Percentiles rank a stretch among this genome's conserved stretches.
Evolutionary conservation across 1,140 invertebrate genomes (phyloP).

Genomic region (Macrocentrus cingulum): DNA sequence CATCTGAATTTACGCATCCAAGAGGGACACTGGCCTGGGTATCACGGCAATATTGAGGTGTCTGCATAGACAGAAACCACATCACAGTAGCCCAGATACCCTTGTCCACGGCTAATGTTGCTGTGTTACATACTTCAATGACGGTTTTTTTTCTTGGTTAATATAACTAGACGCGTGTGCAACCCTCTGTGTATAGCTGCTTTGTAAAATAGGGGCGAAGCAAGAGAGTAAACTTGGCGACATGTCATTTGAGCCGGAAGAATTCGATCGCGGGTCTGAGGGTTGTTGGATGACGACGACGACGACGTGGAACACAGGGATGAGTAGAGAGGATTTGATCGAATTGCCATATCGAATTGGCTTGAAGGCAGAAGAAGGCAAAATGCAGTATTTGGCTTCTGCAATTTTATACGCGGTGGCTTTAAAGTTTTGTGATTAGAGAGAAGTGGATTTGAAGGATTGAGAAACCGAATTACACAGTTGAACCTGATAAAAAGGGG

Average conservation of each 20-base stretch:
- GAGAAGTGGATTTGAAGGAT: conserved; percentile 5
- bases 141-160: too few species aligned
- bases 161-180: conserved; percentile 12
- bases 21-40: conserved; percentile 9
- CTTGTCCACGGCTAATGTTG: too few species aligned
- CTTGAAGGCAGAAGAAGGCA: conserved; percentile 15
- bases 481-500: not conserved
- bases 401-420: conserved; percentile 27
- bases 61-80: too few species aligned
- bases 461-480: not conserved
- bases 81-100: too few species aligned
- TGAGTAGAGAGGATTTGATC: conserved; percentile 48
- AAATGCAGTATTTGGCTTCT: conserved; percentile 23
- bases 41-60: conserved; percentile 8
- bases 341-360: conserved; percentile 56
- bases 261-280: conserved; percentile 50
- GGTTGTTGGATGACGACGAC: too few species aligned
- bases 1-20: conserved; percentile 28
- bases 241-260: conserved; percentile 56
- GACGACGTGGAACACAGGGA: conserved; percentile 7
- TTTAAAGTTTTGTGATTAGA: conserved; percentile 22
- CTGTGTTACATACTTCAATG: too few species aligned
- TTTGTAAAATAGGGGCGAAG: too few species aligned
- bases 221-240: conserved; percentile 52
- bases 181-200: too few species aligned